A percentile compares a stretch with the other conserved stretches of the same genome.
Evolutionary conservation across 2,113 vertebrate genomes (phyloP).

Genomic region (Cynopterus brachyotis): DNA sequence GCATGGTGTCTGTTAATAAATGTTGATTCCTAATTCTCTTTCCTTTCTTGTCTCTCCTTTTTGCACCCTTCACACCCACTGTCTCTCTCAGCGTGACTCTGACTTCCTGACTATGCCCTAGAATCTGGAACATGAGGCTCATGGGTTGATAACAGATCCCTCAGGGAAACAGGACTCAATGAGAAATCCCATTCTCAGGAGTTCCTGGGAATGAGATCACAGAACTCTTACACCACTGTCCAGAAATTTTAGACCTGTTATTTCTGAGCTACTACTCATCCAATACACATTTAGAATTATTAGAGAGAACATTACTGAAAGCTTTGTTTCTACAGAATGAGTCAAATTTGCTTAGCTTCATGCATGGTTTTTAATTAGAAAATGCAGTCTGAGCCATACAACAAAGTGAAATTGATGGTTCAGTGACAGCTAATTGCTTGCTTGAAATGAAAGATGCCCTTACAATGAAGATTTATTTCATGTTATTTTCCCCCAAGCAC

Average conservation of each 20-base stretch:
- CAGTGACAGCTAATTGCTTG: constrained; percentile 49
- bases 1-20: not conserved
- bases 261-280: not conserved
- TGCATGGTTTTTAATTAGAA: constrained; percentile 44
- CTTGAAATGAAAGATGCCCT: constrained; percentile 65
- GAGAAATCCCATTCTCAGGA: not conserved
- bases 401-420: constrained; percentile 60
- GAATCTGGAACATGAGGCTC: not conserved
- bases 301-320: not conserved
- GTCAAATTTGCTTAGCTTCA: not conserved
- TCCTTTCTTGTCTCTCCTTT: not conserved
- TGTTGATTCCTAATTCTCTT: not conserved
- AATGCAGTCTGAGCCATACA: constrained; percentile 43
- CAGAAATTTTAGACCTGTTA: not conserved
- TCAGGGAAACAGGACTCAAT: not conserved
- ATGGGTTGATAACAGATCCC: not conserved
- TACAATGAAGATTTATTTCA: constrained; percentile 65
- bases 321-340: not conserved
- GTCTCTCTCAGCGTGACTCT: not conserved
- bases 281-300: not conserved
- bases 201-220: too few relatives aligned
- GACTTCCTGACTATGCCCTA: not conserved
- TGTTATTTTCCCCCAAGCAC: constrained; percentile 37
- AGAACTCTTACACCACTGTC: not conserved
- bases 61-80: not conserved